These are phyloP conservation scores for Xiphias gladius DNA, from an alignment of 2,113 vertebrate species.

Conservation along the genomic window DNA sequence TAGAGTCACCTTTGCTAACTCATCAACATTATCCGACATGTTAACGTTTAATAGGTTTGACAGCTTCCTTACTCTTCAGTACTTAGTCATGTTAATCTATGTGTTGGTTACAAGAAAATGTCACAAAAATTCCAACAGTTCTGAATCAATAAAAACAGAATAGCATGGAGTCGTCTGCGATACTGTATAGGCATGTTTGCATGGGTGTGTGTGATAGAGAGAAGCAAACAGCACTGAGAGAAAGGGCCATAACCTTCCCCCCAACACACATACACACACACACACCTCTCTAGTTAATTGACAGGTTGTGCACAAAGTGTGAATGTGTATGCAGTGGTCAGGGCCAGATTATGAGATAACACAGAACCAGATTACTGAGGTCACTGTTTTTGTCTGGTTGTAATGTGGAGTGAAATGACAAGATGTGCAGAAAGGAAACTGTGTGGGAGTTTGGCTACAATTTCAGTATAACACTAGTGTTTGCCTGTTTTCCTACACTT, in stretches of 20 bases:
- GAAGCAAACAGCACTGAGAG: background rate
- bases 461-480: background rate
- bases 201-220: background rate
- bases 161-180: background rate
- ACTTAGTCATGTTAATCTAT: too few relatives aligned
- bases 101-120: background rate
- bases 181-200: background rate
- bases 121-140: background rate
- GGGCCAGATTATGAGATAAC: constrained; percentile 73
- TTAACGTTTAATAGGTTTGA: too few relatives aligned
- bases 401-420: constrained; percentile 36
- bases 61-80: background rate
- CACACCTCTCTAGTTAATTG: constrained; percentile 21
- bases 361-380: constrained; percentile 61
- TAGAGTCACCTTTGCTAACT: too few relatives aligned
- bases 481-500: background rate
- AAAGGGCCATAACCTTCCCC: background rate
- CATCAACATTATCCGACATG: too few relatives aligned
- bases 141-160: background rate
- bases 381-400: constrained; percentile 36
- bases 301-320: constrained; percentile 49
- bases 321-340: constrained; percentile 36
- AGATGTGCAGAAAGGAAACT: constrained; percentile 19
- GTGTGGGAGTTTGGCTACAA: background rate
- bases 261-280: too few relatives aligned